phyloP scores from a whole-genome alignment of 1,140 invertebrate species.

The Drosophila sucinea region DNA sequence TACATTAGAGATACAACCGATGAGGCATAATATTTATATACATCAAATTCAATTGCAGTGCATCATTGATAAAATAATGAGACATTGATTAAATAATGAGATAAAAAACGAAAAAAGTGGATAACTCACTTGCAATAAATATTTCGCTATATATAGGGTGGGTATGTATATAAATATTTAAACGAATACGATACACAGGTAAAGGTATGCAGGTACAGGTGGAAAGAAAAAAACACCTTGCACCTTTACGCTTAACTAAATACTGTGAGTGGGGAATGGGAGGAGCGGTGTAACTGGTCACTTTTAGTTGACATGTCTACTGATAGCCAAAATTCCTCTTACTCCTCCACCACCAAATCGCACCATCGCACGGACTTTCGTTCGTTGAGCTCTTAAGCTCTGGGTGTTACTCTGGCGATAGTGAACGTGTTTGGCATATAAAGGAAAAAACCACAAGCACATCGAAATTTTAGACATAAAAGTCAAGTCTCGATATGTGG shows the following conservation, averaged over 20 bases:
- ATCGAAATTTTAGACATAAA: not conserved
- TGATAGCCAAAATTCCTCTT: slow-evolving; percentile 28
- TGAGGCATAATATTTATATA: too few species aligned
- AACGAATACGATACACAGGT: slow-evolving; percentile 2
- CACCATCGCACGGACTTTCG: not conserved
- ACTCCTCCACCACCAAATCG: not conserved
- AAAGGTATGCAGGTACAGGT: not conserved
- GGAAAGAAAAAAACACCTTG: slow-evolving; percentile 16
- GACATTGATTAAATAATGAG: slow-evolving; percentile 17
- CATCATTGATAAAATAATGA: slow-evolving; percentile 21
- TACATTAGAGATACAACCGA: too few species aligned
- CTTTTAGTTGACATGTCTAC: slow-evolving; percentile 39
- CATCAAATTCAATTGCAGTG: slow-evolving; percentile 13
- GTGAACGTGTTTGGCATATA: slow-evolving; percentile 13
- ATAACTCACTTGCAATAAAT: slow-evolving; percentile 31
- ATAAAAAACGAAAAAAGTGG: slow-evolving; percentile 16
- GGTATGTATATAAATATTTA: not conserved
- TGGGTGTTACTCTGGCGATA: slow-evolving; percentile 5
- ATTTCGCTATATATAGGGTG: not conserved
- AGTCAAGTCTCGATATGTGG: not conserved
- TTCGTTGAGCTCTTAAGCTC: slow-evolving; percentile 14
- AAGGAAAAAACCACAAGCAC: not conserved
- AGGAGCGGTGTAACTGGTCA: slow-evolving; percentile 31
- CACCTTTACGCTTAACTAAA: slow-evolving; percentile 51
- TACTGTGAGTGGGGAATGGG: slow-evolving; percentile 32